Evolutionary conservation across 2,888 invertebrate genomes (phyloP), one percentile per base, ranked within the genome.

Genomic region (Arrhopalites spinosus): DNA sequence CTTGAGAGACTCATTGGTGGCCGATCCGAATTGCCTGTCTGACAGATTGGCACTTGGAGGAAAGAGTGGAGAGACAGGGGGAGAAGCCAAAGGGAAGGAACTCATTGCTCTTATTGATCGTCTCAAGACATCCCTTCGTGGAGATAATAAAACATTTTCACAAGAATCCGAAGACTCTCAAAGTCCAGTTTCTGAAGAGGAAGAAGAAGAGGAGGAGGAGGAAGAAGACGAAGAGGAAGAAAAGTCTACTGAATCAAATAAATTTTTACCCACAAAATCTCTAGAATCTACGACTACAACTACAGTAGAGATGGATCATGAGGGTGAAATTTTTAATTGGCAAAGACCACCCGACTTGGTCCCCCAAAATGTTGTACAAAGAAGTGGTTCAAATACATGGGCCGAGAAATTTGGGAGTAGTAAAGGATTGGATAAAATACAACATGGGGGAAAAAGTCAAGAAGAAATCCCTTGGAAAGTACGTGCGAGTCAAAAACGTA

Each of bases 1-100:
- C 63, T 88, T 95, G 77, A 91, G 93, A 81, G 90, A 90, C 75
- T 92, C 93, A 2, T 86, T 94, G 8, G 90, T 90, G 78, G 79
- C 80, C 23, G 80, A 81, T 76, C 81, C 80, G 13, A 78, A 73
- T 66, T 78, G 78, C 45, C 67, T 79, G 20, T 47, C 72, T 15
- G 59, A 45, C 15, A 74, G 70, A 69, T 53, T 73, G 61, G 30
- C 53, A 20, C 25, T 63, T 61, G 50, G 47, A 13, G 20, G 27
- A 76, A 73, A 27, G 74, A 30, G 3, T 87, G 87, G 87, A 73
- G 84, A 87, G 20, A 85, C 86, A 45, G 84, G 88, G 13, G 88
- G 89, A 76, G 85, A 86, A 0, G 85, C 85, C 8, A 88, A 89
- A 80, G 88, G 89, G 73, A 86, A 88, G 71, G 90, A 92, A 25